Evolutionary conservation across 2,113 vertebrate species (phyloP), one percentile per base, ranked within the genome.

Genomic region (Muntiacus muntjak): DNA sequence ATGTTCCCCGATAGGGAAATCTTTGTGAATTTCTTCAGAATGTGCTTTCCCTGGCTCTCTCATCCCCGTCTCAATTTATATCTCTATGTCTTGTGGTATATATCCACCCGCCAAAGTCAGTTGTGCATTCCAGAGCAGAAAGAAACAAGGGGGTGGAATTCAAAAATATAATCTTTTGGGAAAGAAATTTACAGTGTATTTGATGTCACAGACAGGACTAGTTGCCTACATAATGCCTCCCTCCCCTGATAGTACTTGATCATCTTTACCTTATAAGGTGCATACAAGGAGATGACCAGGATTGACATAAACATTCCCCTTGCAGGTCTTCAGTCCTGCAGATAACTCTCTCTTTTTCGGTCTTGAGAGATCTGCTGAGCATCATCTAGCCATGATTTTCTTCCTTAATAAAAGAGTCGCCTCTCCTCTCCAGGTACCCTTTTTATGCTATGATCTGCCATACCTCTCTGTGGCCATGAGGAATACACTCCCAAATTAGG

Each of bases 371-470:
- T 10, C 14, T n/a, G 2, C 12, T n/a, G 23, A 45, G 0, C 7
- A 57, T 4, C 1, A 47, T 64, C 19, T 28, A 23, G 36, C 10
- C 50, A 33, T 54, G n/a, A 62, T 55, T 57, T 50, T 55, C 5
- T 28, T 62, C 45, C 40, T 64, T 33, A 30, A 52, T 25, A 47
- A 43, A 36, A 58, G 30, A 10, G 36, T 25, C 47, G 0, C 43
- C 5, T 3, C 5, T 17, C 36, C 8, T 67, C 16, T 30, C 25
- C 19, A 2, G 6, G 36, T 9, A 3, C 3, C 1, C 8, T 47
- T 11, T 55, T 25, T 8, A 13, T 83, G 81, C 33, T 23, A n/a
- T 7, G 2, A 47, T 14, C 25, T 21, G 52, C 21, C 10, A 1
- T 14, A 33, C 3, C 4, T 19, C 28, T 13, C 25, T 9, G 23